These are phyloP conservation scores for Gryon sp. DNA, from an alignment of 1,140 invertebrate species.

Conservation along the genomic window DNA sequence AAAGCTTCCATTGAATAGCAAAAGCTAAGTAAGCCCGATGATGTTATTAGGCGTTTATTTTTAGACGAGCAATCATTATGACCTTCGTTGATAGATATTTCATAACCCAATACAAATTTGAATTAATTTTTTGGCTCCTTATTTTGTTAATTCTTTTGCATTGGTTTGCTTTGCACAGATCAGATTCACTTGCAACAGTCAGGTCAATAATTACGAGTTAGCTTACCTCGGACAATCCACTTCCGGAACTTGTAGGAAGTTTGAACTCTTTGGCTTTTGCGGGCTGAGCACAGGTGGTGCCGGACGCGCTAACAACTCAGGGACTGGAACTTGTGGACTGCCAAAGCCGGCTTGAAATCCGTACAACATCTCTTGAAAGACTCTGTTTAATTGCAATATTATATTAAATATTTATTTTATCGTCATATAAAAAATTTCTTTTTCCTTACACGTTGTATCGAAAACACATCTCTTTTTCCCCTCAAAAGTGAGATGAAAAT, in stretches of 20 bases:
- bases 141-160: background rate
- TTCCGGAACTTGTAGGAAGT: slow-evolving; percentile 92
- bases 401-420: no score
- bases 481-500: no score
- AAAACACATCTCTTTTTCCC: no score
- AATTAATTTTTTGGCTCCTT: background rate
- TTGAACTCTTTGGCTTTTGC: slow-evolving; percentile 93
- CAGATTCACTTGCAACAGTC: slow-evolving; percentile 21
- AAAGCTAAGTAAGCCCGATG: slow-evolving; percentile 17
- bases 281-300: slow-evolving; percentile 91
- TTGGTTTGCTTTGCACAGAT: background rate
- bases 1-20: slow-evolving; percentile 20
- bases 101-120: no score
- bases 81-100: slow-evolving; percentile 4
- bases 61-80: slow-evolving; percentile 5
- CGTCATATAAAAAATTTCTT: no score
- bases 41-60: slow-evolving; percentile 31
- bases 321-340: slow-evolving; percentile 94
- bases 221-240: slow-evolving; percentile 83
- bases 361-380: slow-evolving; percentile 96
- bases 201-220: slow-evolving; percentile 3
- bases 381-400: no score
- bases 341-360: slow-evolving; percentile 96
- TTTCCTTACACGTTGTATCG: no score
- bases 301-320: slow-evolving; percentile 90